Percentiles rank a stretch among this genome's conserved stretches.
phyloP scores from a whole-genome alignment of 2,113 vertebrate species.

The Megaptera novaeangliae region DNA sequence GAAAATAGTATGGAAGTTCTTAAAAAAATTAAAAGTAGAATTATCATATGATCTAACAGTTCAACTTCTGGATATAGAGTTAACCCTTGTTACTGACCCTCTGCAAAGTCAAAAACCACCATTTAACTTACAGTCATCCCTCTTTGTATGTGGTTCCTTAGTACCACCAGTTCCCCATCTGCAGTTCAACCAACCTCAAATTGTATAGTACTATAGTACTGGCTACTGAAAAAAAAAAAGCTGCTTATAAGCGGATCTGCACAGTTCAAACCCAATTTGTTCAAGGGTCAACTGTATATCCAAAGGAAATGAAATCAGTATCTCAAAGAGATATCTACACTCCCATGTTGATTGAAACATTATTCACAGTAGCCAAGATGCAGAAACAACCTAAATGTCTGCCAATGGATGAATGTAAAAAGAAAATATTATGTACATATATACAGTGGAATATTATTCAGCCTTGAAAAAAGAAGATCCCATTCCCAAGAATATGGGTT shows the following conservation, averaged over 20 bases:
- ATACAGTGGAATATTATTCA: background rate
- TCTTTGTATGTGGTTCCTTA: background rate
- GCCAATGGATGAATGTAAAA: background rate
- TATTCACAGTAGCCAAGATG: background rate
- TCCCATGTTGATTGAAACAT: background rate
- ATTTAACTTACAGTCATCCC: background rate
- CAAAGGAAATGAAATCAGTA: background rate
- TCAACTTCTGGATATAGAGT: background rate
- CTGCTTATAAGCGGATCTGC: background rate
- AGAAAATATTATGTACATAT: background rate
- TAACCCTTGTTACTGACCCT: background rate
- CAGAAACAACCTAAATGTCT: background rate
- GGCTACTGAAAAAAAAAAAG: background rate
- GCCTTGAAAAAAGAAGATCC: background rate
- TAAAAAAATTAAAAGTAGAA: background rate
- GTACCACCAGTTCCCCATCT: background rate
- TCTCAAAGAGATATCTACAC: background rate
- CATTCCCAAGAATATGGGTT: background rate
- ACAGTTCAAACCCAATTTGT: background rate
- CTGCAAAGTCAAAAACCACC: background rate
- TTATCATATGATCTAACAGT: background rate
- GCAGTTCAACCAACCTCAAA: background rate
- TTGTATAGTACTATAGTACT: background rate
- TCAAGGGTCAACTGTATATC: background rate
- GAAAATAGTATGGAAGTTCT: background rate